Evolutionary conservation across 1,140 invertebrate species (phyloP), one percentile per base, ranked within the genome.

Genomic region (Colletes gigas): DNA sequence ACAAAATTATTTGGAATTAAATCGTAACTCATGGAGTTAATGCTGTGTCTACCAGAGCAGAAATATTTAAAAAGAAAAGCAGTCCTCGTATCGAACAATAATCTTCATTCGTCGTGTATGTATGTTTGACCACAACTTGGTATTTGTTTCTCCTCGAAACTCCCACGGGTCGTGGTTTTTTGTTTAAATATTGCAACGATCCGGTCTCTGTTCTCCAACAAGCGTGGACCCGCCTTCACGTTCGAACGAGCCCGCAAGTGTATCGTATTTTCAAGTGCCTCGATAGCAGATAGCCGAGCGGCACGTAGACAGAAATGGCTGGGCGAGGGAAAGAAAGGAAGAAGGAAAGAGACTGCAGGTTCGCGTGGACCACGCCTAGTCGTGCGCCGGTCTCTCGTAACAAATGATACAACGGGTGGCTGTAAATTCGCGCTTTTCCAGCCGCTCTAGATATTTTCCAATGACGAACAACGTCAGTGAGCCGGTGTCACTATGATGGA

Each of bases 331-430:
- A 81, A 69, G 70, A 75, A 75, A 78, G 57, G 59, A 80, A 78
- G 66, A 80, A 78, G 62, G 57, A 66, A 85, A 73, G 69, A 84
- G 79, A 74, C 74, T 78, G 80, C 84, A 80, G 74, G 76, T 82
- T 75, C 71, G 75, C 83, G 73, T 74, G 84, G 67, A 82, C 88
- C 88, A 89, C 88, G 84, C 88, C 88, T 89, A 88, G 88, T 89
- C 81, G 82, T 82, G 76, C 82, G 80, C 85, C 72, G 62, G 52
- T 83, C 84, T 81, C 82, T 78, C 80, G 41, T 66, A 67, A 50
- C 75, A n/a, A 65, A 78, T 65, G 55, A 83, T 78, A 63, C 63
- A 88, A 65, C 73, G 75, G 75, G 76, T 87, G 85, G 6, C 57
- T 63, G 15, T 83, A 74, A 87, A 86, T 83, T 62, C 10, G n/a